Evolutionary conservation across 2,797 vertebrate species (phyloP).

Genomic region (Hemitrygon akajei): DNA sequence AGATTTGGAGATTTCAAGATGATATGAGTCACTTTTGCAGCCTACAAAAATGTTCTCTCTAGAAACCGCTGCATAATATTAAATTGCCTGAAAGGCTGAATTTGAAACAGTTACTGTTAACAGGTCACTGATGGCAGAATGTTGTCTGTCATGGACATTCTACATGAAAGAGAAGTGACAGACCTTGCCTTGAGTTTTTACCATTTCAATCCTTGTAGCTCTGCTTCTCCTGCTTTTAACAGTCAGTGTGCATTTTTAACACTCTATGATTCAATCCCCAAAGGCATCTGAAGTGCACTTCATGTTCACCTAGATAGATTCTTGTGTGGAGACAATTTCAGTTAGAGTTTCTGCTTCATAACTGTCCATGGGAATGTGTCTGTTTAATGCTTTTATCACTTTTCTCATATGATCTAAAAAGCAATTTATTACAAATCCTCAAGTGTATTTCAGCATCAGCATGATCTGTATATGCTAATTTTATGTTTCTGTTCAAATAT

Average conservation of each 20-base stretch:
- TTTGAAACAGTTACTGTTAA: slow-evolving; percentile 6
- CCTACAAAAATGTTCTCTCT: not conserved
- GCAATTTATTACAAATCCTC: slow-evolving; percentile 64
- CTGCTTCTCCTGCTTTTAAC: slow-evolving; percentile 22
- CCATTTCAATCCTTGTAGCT: slow-evolving; percentile 15
- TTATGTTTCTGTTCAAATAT: slow-evolving; percentile 66
- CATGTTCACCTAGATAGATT: slow-evolving; percentile 43
- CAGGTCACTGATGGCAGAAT: not conserved
- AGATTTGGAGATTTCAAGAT: not conserved
- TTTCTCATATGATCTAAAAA: slow-evolving; percentile 61
- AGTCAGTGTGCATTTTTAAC: slow-evolving; percentile 35
- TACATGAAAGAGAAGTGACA: slow-evolving; percentile 27
- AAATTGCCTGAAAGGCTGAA: not conserved
- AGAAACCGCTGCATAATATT: not conserved
- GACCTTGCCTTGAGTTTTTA: slow-evolving; percentile 18
- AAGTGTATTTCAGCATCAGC: slow-evolving; percentile 59
- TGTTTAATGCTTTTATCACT: slow-evolving; percentile 57
- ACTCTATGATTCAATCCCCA: slow-evolving; percentile 43
- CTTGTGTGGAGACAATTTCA: slow-evolving; percentile 46
- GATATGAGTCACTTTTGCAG: not conserved
- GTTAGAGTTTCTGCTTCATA: slow-evolving; percentile 44
- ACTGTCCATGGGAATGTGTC: slow-evolving; percentile 51
- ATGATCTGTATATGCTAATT: slow-evolving; percentile 61
- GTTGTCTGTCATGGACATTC: not conserved
- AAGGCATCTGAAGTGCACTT: slow-evolving; percentile 47